These are phyloP conservation scores for Plectropomus leopardus DNA, from an alignment of 2,113 vertebrate species.

Conservation along the genomic window DNA sequence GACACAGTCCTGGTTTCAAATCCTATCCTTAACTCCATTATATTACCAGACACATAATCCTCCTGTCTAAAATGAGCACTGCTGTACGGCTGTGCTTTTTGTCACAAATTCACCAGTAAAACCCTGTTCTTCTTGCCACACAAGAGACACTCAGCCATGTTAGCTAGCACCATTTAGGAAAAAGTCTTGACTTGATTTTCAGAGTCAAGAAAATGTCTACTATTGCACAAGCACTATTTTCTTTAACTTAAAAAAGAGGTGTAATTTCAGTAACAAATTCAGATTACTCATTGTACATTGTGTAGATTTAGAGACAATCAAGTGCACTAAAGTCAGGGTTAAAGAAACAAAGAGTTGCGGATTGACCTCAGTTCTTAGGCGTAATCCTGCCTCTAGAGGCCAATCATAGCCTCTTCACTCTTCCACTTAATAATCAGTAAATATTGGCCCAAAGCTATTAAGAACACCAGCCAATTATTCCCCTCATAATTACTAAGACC, in stretches of 20 bases:
- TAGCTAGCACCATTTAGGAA: background rate
- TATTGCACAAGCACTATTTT: background rate
- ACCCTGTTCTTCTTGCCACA: background rate
- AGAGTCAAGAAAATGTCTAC: background rate
- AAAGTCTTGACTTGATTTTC: background rate
- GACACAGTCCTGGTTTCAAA: conserved; percentile 21
- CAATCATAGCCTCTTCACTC: conserved; percentile 58
- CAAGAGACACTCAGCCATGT: background rate
- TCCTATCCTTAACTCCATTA: conserved; percentile 46
- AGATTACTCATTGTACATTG: background rate
- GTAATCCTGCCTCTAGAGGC: conserved; percentile 60
- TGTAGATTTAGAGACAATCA: conserved; percentile 6
- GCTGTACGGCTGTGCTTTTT: background rate
- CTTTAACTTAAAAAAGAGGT: no score
- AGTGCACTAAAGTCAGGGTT: background rate
- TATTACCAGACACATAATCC: conserved; percentile 28
- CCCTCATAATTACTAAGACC: conserved; percentile 67
- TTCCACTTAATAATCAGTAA: conserved; percentile 67
- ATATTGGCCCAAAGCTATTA: conserved; percentile 72
- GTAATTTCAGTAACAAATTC: background rate
- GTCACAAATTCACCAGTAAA: background rate
- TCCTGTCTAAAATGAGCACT: conserved; percentile 25
- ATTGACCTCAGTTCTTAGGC: conserved; percentile 29
- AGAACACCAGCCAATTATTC: conserved; percentile 73
- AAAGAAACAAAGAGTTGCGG: conserved; percentile 30